Evolutionary conservation across 2,888 invertebrate species (phyloP).

Genomic region (Automeris io): DNA sequence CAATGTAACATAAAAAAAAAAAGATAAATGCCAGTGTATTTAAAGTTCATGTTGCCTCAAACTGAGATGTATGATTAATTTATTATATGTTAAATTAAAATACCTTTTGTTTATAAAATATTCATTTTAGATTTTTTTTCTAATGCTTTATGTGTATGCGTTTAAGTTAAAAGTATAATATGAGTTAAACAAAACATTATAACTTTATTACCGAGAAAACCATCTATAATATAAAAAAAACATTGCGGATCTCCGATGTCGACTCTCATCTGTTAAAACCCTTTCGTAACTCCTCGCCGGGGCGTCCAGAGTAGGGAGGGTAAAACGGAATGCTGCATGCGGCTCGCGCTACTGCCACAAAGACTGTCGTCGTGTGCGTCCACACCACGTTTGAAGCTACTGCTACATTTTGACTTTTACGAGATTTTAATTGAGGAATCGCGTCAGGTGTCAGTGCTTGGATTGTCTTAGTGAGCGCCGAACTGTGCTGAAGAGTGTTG

Average conservation of each 20-base stretch:
- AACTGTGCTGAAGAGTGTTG: constrained; percentile 38
- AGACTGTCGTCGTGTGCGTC: constrained; percentile 51
- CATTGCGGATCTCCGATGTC: constrained; percentile 10
- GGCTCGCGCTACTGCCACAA: constrained; percentile 52
- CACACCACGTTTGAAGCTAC: constrained; percentile 15
- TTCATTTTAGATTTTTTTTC: no score
- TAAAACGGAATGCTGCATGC: constrained; percentile 59
- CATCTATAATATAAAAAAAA: not conserved
- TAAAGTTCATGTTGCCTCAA: no score
- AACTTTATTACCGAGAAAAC: no score
- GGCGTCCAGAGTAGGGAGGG: constrained; percentile 67
- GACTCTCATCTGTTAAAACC: constrained; percentile 50
- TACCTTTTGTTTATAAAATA: no score
- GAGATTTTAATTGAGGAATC: constrained; percentile 21
- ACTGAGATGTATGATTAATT: no score
- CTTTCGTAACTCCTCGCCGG: constrained; percentile 69
- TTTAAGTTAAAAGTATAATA: no score
- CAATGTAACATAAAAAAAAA: no score
- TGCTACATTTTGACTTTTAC: constrained; percentile 14
- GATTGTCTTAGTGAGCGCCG: constrained; percentile 38
- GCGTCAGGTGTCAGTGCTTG: constrained; percentile 35
- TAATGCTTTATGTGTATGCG: no score
- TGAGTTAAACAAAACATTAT: no score
- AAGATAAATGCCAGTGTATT: no score
- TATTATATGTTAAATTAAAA: no score